phyloP scores from a whole-genome alignment of 2,888 invertebrate species.

The Parasteatoda lunata region DNA sequence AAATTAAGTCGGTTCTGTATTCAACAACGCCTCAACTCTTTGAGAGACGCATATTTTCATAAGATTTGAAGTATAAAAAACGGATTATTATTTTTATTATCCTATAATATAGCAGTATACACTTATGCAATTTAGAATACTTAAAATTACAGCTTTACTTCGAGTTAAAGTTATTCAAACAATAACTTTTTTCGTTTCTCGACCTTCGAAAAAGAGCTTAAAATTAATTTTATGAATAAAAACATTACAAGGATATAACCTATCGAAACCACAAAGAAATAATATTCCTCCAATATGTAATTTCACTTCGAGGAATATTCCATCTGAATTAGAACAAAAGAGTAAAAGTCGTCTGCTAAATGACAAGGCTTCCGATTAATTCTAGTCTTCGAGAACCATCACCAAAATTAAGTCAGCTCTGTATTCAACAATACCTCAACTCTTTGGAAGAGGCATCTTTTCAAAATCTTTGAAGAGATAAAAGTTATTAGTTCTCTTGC shows the following conservation, averaged over 20 bases:
- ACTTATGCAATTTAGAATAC: no score
- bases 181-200: no score
- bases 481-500: slow-evolving; percentile 13
- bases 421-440: neutral
- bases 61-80: neutral
- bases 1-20: neutral
- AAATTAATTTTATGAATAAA: no score
- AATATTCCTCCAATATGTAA: no score
- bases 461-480: slow-evolving; percentile 1
- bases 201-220: no score
- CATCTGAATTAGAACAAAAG: neutral
- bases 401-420: neutral
- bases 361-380: neutral
- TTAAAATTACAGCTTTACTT: no score
- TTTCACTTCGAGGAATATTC: no score
- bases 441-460: neutral
- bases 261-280: no score
- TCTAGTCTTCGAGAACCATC: neutral
- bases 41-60: neutral
- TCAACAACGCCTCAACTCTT: neutral
- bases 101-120: no score
- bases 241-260: no score
- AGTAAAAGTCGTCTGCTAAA: neutral
- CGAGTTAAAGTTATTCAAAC: no score
- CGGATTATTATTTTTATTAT: no score